phyloP scores from a whole-genome alignment of 2,113 vertebrate genomes.

The Glareola pratincola region DNA sequence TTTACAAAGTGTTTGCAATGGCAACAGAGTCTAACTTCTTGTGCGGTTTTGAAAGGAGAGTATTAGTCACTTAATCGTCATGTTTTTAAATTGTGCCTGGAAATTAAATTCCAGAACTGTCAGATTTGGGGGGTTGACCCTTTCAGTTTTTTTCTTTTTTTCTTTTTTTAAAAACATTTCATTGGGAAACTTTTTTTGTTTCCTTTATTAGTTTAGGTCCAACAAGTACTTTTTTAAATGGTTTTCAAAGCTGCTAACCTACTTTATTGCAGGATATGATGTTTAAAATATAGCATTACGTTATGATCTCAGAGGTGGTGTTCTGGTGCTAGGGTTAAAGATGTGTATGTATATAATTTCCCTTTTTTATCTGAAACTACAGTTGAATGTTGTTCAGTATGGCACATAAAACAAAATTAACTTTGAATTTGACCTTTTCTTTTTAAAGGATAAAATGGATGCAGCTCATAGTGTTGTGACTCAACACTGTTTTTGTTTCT shows the following conservation, averaged over 20 bases:
- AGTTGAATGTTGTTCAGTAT: conserved; percentile 74
- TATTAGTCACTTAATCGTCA: conserved; percentile 53
- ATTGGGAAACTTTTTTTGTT: conserved; percentile 50
- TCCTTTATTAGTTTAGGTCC: conserved; percentile 55
- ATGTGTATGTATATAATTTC: conserved; percentile 69
- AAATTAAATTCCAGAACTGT: conserved; percentile 62
- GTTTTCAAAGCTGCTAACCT: conserved; percentile 76
- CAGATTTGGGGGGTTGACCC: background rate
- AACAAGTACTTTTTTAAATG: conserved; percentile 45
- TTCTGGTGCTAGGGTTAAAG: conserved; percentile 70
- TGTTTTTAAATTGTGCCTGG: conserved; percentile 60
- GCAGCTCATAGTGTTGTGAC: conserved; percentile 69
- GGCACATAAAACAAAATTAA: conserved; percentile 69
- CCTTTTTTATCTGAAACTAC: conserved; percentile 72
- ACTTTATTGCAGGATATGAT: conserved; percentile 67
- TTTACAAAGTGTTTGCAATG: conserved; percentile 35
- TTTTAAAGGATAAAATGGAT: conserved; percentile 61
- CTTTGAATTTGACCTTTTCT: conserved; percentile 63
- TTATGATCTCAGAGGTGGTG: conserved; percentile 66
- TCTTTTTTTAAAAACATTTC: conserved; percentile 38
- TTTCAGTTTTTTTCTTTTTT: background rate
- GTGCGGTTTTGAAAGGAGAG: conserved; percentile 38
- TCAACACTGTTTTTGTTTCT: conserved; percentile 68
- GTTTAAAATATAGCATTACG: conserved; percentile 71
- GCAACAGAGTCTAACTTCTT: conserved; percentile 16